Evolutionary conservation across 2,113 vertebrate species (phyloP), one percentile per base, ranked within the genome.

Genomic region (Accipiter cooperii): DNA sequence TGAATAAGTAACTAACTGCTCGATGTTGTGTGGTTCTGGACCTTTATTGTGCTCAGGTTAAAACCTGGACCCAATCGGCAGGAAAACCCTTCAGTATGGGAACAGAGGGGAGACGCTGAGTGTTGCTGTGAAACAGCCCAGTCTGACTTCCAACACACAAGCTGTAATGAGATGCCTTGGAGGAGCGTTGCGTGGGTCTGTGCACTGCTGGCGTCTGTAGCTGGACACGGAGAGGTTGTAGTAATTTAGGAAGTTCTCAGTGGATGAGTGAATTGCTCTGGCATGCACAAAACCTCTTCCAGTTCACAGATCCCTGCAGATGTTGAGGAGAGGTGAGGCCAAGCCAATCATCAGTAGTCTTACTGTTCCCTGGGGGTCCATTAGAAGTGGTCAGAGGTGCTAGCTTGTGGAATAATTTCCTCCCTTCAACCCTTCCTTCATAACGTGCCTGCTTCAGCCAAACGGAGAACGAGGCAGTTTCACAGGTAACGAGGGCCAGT

Each of bases 1-100:
- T 95, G 89, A 93, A 94, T 93, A 69, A 93, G 36, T 89, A 89
- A 78, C 77, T 51, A 84, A 63, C 79, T 46, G 44, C 63, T 87
- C 3, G 0, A 8, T 33, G 3, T n/a, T 14, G 36, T 85, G 33
- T 88, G n/a, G 15, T 77, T 89, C 75, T 89, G 60, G 33, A 57
- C 52, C 46, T 90, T 79, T 51, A 12, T 21, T 84, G 77, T 69
- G 19, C 60, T 90, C 61, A 40, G 31, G 55, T 81, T 52, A 57
- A 93, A 93, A 49, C 29, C 17, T 25, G 19, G 0, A 6, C 58
- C 64, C 73, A 81, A 18, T 19, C 1, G 0, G 28, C 49, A 49
- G 76, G 63, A 85, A 82, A 12, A 40, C 26, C 44, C 12, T 26
- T 61, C 2, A 11, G 29, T 9, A 6, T 26, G 47, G 71, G 47